Evolutionary conservation across 2,113 vertebrate species (phyloP).

Genomic region (Vidua chalybeata): DNA sequence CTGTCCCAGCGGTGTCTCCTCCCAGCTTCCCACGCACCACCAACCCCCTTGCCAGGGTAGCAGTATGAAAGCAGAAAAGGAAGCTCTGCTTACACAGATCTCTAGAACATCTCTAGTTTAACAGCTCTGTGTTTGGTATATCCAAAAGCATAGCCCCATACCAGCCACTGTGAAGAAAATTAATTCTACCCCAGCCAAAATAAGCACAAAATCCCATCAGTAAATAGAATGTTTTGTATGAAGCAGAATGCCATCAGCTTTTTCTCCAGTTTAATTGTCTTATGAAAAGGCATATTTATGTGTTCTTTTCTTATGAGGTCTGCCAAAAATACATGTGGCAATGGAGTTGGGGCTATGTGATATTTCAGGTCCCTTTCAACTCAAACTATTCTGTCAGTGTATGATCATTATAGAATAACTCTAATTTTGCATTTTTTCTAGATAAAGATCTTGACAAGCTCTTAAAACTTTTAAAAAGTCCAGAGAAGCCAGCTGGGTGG

Average conservation of each 20-base stretch:
- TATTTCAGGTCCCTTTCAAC: background rate
- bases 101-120: background rate
- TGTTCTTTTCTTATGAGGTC: background rate
- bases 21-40: rapidly evolving
- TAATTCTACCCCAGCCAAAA: background rate
- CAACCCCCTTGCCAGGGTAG: background rate
- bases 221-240: background rate
- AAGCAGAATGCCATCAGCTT: background rate
- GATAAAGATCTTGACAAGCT: constrained; percentile 82
- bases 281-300: background rate
- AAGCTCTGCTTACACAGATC: background rate
- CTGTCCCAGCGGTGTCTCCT: background rate
- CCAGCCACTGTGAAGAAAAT: background rate
- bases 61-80: background rate
- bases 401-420: background rate
- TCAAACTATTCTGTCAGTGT: background rate
- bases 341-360: background rate
- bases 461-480: constrained; percentile 68
- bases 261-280: background rate
- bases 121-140: background rate
- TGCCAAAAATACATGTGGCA: background rate
- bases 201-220: background rate
- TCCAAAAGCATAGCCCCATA: background rate
- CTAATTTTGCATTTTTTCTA: constrained; percentile 54
- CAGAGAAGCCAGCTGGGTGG: constrained; percentile 76